These are phyloP conservation scores for Drosophila monieri DNA, from an alignment of 2,888 invertebrate species.

Conservation along the genomic window DNA sequence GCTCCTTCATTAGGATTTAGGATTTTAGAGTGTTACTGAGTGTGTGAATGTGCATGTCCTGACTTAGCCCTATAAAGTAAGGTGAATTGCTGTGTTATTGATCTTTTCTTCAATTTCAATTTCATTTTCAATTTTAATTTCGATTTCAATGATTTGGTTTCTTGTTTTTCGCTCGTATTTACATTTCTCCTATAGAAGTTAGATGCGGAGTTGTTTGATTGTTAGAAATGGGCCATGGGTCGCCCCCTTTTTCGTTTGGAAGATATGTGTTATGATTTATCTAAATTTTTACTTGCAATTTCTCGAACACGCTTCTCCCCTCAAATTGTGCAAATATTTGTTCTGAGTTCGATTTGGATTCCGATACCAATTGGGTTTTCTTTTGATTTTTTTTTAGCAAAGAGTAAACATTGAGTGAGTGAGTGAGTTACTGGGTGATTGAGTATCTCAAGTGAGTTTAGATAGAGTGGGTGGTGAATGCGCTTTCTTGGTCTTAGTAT, in stretches of 20 bases:
- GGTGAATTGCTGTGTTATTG: constrained; percentile 62
- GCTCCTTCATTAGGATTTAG: constrained; percentile 45
- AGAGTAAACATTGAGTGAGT: constrained; percentile 37
- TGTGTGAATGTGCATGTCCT: constrained; percentile 33
- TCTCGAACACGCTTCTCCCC: constrained; percentile 37
- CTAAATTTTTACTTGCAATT: constrained; percentile 44
- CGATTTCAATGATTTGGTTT: constrained; percentile 48
- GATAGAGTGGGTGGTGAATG: constrained; percentile 44
- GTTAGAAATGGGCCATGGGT: constrained; percentile 50
- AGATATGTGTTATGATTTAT: constrained; percentile 75
- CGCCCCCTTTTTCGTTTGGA: constrained; percentile 51
- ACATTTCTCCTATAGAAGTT: constrained; percentile 50
- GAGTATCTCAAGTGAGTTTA: constrained; percentile 34
- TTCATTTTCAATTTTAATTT: constrained; percentile 46
- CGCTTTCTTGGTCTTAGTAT: constrained; percentile 43
- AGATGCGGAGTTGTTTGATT: constrained; percentile 54
- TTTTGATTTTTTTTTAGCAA: constrained; percentile 49
- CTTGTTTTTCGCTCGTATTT: constrained; percentile 43
- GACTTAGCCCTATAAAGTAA: constrained; percentile 76
- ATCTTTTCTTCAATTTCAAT: constrained; percentile 46
- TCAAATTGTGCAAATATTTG: constrained; percentile 63
- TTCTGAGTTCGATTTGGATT: constrained; percentile 19
- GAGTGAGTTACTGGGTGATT: constrained; percentile 19
- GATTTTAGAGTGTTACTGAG: constrained; percentile 22
- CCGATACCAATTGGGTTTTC: constrained; percentile 12